Conservation (phyloP, 1,140 invertebrate species). For the Pogonomyrmex barbatus region DNA sequence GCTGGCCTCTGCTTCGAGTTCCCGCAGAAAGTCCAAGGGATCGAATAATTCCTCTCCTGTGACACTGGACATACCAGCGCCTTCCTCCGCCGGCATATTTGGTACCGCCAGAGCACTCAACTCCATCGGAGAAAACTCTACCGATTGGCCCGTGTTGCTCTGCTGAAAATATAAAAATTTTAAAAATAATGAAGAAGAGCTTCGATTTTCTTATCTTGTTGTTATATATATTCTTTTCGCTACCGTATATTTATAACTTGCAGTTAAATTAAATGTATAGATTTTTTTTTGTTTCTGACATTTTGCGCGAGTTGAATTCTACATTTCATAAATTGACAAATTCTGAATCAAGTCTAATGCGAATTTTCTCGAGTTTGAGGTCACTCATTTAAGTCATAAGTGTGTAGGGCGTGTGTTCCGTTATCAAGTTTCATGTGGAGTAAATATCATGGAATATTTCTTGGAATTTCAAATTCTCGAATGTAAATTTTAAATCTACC, state of each 20-base stretch:
- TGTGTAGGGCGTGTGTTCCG: not conserved
- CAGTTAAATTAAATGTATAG: not conserved
- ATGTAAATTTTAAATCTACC: not conserved
- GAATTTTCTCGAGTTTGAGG: not conserved
- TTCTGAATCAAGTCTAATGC: not conserved
- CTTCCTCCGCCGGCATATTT: constrained; percentile 77
- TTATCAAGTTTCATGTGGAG: not conserved
- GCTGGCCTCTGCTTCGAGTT: constrained; percentile 84
- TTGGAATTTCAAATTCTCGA: not conserved
- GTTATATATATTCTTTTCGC: not conserved
- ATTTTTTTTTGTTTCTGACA: not conserved
- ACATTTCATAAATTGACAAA: not conserved
- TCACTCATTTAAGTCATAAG: not conserved
- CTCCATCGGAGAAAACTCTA: constrained; percentile 85
- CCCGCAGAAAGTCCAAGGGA: constrained; percentile 84
- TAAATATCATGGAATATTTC: not conserved
- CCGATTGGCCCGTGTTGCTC: constrained; percentile 82
- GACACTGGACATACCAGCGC: constrained; percentile 77
- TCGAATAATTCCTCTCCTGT: constrained; percentile 83
- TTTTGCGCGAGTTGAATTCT: not conserved
- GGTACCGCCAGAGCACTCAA: constrained; percentile 81
- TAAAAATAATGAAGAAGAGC: not conserved
- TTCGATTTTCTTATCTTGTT: not conserved
- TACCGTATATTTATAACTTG: not conserved
- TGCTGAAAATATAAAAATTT: constrained; percentile 74